Base-by-base conservation (phyloP, 2,113 vertebrate species). In the Anarrhichthys ocellatus region DNA sequence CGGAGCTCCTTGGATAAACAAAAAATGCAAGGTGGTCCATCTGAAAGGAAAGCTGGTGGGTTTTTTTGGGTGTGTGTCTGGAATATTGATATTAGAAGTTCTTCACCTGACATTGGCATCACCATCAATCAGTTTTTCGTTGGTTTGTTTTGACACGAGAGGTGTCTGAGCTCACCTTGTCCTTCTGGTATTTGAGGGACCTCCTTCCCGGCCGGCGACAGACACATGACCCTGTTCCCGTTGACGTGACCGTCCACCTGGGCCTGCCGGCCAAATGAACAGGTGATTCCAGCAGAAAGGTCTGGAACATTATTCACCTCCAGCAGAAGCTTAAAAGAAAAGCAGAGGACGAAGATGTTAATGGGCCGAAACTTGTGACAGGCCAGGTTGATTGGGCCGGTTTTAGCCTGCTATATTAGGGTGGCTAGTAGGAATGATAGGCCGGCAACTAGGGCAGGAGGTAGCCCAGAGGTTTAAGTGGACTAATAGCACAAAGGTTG, bases 161-260 rank as follows among this genome's bases (percentile, higher is more conserved):
- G 46, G 5, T 34, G 9, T 44, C 24, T 40, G 38, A 42, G 38
- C 89, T 91, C 79, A 98, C 97, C 97, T 95, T 97, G 97, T 58
- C 97, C 96, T 88, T 96, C 89, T 2, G 96, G 96, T 80, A 98
- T 97, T 84, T 90, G 91, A n/a, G 97, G 97, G 34, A 98, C 96
- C 4, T 98, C 97, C 62, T 93, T 97, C 6, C 96, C 95, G 0
- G 96, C 91, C 0, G 97, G 97, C 0, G 97, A 98, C 66, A 96
- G 83, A 76, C 97, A 99, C 63, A 96, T 94, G 1, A 99, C 96
- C 50, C 90, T 93, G 91, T 95, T 97, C 69, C 97, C 97, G 0
- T 93, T 94, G 8, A 98, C 96, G 40, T 96, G 96, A 4, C 97
- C 97, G 52, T 97, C 95, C 64, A 96, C 96, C 85, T 97, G 94